phyloP scores from a whole-genome alignment of 2,888 invertebrate genomes.

The Sepiola atlantica region DNA sequence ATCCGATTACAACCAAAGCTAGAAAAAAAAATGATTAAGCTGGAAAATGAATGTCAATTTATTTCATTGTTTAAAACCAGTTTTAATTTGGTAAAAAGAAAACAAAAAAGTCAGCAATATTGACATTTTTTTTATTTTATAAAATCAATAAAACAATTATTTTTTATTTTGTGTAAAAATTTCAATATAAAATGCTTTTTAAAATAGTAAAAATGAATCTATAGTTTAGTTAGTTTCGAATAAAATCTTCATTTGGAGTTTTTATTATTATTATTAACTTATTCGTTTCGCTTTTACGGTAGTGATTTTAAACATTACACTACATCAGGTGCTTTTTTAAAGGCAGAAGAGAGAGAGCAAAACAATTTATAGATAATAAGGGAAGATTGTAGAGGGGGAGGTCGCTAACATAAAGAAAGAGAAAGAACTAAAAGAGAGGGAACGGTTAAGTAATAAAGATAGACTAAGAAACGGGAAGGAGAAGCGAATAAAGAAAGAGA shows the following conservation, averaged over 20 bases:
- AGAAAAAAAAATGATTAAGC: neutral
- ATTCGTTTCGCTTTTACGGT: neutral
- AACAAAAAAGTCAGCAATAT: neutral
- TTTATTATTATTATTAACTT: neutral
- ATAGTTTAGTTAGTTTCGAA: neutral
- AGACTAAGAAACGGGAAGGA: neutral
- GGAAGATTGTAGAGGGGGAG: neutral
- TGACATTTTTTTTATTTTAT: neutral
- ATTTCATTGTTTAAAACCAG: neutral
- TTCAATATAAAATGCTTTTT: neutral
- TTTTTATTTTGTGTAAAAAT: neutral
- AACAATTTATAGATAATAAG: neutral
- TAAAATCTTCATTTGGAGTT: neutral
- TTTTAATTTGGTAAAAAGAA: neutral
- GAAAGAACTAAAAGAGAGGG: neutral
- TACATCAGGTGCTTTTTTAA: slow-evolving; percentile 1
- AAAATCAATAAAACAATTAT: neutral
- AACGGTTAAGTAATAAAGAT: neutral
- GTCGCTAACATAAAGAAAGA: neutral
- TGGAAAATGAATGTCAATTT: neutral
- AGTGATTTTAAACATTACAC: neutral
- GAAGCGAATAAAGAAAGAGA: neutral
- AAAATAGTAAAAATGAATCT: neutral
- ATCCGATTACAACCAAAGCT: neutral
- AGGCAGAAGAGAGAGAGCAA: neutral